Conservation (phyloP, 2,888 invertebrate genomes). For the Cheilosia urbana region DNA sequence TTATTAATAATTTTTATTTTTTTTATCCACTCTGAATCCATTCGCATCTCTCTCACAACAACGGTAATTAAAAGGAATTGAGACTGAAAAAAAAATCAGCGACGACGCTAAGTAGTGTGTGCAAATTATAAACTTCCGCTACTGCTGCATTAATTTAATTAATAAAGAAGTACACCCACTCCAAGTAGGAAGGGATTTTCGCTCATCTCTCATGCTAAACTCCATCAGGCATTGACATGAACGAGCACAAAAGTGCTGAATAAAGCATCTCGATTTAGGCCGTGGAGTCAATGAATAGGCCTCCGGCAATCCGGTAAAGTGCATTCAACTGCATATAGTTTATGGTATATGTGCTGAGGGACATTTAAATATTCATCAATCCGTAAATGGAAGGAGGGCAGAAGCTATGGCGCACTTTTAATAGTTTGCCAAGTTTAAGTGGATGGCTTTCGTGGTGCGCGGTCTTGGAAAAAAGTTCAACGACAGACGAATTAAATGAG, state of each 20-base stretch:
- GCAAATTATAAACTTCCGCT: conserved; percentile 68
- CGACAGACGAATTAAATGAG: neutral
- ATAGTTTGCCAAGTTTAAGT: conserved; percentile 11
- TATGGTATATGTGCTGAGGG: conserved; percentile 18
- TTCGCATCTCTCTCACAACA: conserved; percentile 1
- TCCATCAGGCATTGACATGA: conserved; percentile 60
- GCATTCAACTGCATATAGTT: conserved; percentile 11
- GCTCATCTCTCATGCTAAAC: conserved; percentile 24
- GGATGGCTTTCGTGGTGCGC: neutral
- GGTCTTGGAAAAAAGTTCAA: neutral
- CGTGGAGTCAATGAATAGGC: conserved; percentile 65
- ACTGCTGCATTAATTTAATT: conserved; percentile 66
- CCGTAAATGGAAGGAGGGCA: neutral
- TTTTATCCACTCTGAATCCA: conserved; percentile 17
- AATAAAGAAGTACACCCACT: conserved; percentile 51
- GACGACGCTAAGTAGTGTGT: conserved; percentile 4
- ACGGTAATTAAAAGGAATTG: conserved; percentile 61
- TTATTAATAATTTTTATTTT: conserved; percentile 46
- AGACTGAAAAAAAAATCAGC: conserved; percentile 3
- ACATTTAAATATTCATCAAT: conserved; percentile 49
- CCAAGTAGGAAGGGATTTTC: conserved; percentile 22
- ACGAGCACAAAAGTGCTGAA: conserved; percentile 16
- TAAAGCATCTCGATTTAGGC: conserved; percentile 50
- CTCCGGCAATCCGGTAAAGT: conserved; percentile 14
- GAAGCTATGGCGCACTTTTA: neutral